phyloP scores from a whole-genome alignment of 2,113 vertebrate genomes.

The Ceuthmochares aereus region DNA sequence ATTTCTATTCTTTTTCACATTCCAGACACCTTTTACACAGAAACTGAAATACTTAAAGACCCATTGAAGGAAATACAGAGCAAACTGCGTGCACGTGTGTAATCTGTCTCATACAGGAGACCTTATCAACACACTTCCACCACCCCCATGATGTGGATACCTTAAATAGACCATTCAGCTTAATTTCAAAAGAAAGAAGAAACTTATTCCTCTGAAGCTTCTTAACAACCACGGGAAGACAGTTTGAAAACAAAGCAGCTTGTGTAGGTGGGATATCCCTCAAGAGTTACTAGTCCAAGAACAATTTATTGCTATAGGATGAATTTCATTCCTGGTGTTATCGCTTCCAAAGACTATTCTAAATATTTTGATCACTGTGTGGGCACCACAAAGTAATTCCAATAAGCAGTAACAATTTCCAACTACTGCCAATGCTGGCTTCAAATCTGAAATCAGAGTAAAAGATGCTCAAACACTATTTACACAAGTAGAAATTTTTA shows the following conservation, averaged over 20 bases:
- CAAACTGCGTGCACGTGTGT: background rate
- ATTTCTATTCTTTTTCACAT: background rate
- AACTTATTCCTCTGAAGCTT: background rate
- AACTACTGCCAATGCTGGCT: background rate
- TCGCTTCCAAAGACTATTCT: background rate
- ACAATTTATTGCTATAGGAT: background rate
- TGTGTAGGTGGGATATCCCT: background rate
- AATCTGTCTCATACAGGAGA: background rate
- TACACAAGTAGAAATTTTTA: no score
- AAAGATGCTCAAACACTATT: background rate
- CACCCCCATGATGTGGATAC: background rate
- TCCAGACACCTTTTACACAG: background rate
- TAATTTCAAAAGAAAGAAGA: background rate
- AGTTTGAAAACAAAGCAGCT: background rate
- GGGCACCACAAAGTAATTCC: background rate
- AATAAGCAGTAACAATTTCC: background rate
- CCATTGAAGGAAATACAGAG: background rate
- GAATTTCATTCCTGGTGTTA: background rate
- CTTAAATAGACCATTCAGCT: background rate
- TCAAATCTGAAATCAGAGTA: background rate
- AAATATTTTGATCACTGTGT: background rate
- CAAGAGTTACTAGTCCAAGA: background rate
- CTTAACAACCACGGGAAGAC: background rate
- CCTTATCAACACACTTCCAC: no score
- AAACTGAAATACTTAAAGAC: background rate